These are phyloP conservation scores for Apolygus lucorum DNA, from an alignment of 1,140 invertebrate species.

Conservation along the genomic window DNA sequence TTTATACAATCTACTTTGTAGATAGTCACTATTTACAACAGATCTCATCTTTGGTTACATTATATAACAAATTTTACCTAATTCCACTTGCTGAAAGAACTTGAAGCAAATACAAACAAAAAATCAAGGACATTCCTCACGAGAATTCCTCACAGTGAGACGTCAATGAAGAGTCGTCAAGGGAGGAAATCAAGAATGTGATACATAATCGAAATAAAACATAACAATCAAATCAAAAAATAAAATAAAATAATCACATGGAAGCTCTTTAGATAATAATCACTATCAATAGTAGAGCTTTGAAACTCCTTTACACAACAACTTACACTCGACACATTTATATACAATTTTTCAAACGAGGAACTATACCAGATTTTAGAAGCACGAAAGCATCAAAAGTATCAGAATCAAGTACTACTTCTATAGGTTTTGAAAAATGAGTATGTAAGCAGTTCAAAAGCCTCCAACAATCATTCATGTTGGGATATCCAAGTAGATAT, in stretches of 20 bases:
- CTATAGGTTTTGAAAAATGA: too few relatives aligned
- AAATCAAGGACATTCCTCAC: not conserved
- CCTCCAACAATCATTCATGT: too few relatives aligned
- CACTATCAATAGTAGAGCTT: not conserved
- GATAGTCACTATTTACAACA: not conserved
- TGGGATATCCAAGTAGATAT: too few relatives aligned
- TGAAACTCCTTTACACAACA: not conserved
- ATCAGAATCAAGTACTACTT: too few relatives aligned
- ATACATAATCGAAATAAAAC: too few relatives aligned
- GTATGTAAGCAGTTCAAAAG: too few relatives aligned
- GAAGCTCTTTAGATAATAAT: not conserved
- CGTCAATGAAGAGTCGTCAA: too few relatives aligned
- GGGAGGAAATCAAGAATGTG: too few relatives aligned
- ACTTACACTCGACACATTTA: not conserved
- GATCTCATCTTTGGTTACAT: not conserved
- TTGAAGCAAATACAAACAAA: not conserved
- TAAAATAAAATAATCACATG: not conserved
- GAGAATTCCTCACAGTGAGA: too few relatives aligned
- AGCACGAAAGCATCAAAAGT: too few relatives aligned
- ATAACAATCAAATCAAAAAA: too few relatives aligned
- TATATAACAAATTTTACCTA: not conserved
- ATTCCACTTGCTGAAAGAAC: not conserved
- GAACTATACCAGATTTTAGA: not conserved
- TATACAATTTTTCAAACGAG: not conserved
- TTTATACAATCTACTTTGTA: slow-evolving; percentile 2